Conservation (phyloP, 2,797 vertebrate genomes). For the Ptychadena robeensis region DNA sequence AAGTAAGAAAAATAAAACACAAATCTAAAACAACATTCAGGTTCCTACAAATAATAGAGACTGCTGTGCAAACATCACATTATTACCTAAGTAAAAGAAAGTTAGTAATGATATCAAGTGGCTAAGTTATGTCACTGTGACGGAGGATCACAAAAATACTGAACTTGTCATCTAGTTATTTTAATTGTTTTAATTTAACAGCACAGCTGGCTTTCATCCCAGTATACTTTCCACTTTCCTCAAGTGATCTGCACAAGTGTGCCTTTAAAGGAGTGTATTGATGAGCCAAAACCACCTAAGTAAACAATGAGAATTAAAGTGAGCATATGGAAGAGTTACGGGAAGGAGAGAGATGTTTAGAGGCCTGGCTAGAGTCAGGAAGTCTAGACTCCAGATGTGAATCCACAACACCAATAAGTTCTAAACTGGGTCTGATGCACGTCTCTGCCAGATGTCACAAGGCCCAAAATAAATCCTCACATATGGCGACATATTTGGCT, state of each 20-base stretch:
- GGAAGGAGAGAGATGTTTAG: constrained; percentile 63
- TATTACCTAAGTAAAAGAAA: constrained; percentile 2
- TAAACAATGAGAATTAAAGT: constrained; percentile 48
- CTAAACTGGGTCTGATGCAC: constrained; percentile 72
- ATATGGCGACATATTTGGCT: constrained; percentile 57
- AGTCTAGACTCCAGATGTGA: constrained; percentile 91
- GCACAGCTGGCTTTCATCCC: constrained; percentile 44
- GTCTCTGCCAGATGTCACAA: constrained; percentile 83
- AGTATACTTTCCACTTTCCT: constrained; percentile 24
- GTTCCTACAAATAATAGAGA: constrained; percentile 4
- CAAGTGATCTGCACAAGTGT: constrained; percentile 24
- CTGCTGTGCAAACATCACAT: neutral
- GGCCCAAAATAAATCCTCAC: constrained; percentile 75
- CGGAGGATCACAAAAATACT: constrained; percentile 8
- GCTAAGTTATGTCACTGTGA: constrained; percentile 23
- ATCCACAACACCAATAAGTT: constrained; percentile 66
- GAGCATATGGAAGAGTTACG: constrained; percentile 60
- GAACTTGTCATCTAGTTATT: constrained; percentile 28
- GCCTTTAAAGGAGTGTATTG: constrained; percentile 51
- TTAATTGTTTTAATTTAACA: constrained; percentile 54
- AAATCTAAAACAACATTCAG: constrained; percentile 6
- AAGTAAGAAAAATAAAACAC: constrained; percentile 13
- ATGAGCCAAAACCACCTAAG: constrained; percentile 67
- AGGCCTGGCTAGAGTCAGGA: constrained; percentile 75
- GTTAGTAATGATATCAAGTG: neutral